Evolutionary conservation across 2,888 invertebrate species (phyloP).

Genomic region (Steromphala cineraria): DNA sequence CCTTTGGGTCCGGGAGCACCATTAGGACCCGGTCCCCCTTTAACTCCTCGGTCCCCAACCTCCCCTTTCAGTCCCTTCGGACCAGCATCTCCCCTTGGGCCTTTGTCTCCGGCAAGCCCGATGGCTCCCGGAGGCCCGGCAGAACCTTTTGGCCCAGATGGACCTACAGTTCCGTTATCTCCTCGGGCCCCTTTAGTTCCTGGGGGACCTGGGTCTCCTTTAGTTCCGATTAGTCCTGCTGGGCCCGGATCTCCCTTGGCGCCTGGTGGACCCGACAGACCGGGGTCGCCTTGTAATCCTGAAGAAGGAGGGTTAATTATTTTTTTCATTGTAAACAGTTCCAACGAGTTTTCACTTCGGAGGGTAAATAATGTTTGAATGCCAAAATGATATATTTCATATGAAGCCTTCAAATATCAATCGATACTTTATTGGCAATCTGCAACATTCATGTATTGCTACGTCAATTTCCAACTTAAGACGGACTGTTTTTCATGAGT

Average conservation of each 20-base stretch:
- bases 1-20: background rate
- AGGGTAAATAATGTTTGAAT: no score
- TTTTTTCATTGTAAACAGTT: no score
- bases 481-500: no score
- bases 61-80: background rate
- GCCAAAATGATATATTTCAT: no score
- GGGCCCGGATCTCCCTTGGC: slow-evolving; percentile 9
- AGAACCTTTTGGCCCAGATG: background rate
- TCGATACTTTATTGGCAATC: no score
- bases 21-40: background rate
- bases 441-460: no score
- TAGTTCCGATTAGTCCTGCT: background rate
- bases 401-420: no score
- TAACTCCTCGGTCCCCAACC: background rate
- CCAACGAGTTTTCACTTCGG: no score
- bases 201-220: background rate
- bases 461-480: no score
- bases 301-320: background rate
- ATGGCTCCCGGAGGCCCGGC: background rate
- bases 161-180: background rate
- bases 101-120: slow-evolving; percentile 8
- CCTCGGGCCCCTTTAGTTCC: background rate
- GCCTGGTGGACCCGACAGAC: slow-evolving; percentile 8
- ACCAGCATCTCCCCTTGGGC: background rate
- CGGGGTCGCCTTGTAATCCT: background rate